phyloP scores from a whole-genome alignment of 2,888 invertebrate species.

The Prenolepis imparis region DNA sequence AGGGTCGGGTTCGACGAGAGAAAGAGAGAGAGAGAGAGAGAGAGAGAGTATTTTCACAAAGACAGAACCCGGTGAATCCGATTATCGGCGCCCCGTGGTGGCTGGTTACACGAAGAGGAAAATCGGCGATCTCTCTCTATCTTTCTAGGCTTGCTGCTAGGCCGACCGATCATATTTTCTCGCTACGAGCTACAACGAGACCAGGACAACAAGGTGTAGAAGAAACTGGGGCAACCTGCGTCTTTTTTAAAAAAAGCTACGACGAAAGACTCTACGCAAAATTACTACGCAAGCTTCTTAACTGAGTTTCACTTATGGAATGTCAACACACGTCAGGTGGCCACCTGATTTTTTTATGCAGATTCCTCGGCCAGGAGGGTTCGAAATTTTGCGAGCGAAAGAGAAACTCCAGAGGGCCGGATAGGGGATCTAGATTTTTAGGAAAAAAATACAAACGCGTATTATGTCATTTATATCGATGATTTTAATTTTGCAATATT shows the following conservation, averaged over 20 bases:
- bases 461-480: too few species aligned
- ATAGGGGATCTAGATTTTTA: too few species aligned
- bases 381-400: neutral
- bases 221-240: constrained; percentile 42
- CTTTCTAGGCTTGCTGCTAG: constrained; percentile 4
- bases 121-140: constrained; percentile 36
- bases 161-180: constrained; percentile 28
- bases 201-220: constrained; percentile 31
- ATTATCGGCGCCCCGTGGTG: constrained; percentile 64
- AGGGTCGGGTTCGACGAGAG: constrained; percentile 27
- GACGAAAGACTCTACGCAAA: neutral
- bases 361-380: neutral
- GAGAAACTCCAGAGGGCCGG: neutral
- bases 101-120: constrained; percentile 45
- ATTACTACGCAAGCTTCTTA: neutral
- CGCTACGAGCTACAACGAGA: neutral
- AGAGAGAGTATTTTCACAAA: constrained; percentile 71
- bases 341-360: neutral
- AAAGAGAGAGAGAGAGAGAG: constrained; percentile 41
- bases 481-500: too few species aligned
- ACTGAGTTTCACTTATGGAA: neutral
- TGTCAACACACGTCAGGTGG: neutral
- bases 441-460: too few species aligned
- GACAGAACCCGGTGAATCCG: constrained; percentile 61
- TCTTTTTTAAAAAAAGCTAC: constrained; percentile 37